Percentiles rank a stretch among this genome's conserved stretches.
phyloP scores from a whole-genome alignment of 2,113 vertebrate genomes.

The Oenanthe oenanthe region DNA sequence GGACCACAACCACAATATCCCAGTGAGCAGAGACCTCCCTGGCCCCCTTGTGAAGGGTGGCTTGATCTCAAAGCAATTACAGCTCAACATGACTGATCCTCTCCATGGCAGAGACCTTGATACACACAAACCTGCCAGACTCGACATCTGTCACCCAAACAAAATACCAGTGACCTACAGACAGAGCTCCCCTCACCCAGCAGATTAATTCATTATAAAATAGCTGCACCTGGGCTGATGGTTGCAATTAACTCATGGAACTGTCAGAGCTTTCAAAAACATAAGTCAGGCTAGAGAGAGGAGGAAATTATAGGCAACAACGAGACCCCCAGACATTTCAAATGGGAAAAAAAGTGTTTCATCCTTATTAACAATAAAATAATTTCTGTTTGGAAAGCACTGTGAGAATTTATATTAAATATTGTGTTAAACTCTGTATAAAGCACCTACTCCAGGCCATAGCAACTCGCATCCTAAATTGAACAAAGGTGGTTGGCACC shows the following conservation, averaged over 20 bases:
- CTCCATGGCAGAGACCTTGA: not conserved
- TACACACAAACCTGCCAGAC: not conserved
- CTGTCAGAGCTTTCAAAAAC: not conserved
- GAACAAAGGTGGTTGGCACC: not conserved
- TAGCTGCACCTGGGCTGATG: not conserved
- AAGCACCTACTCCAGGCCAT: not conserved
- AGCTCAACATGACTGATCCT: not conserved
- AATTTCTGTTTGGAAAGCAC: not conserved
- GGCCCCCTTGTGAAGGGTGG: not conserved
- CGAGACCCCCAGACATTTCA: not conserved
- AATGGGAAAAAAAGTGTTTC: not conserved
- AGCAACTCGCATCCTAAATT: not conserved
- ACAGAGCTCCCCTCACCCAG: not conserved
- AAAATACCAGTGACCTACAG: not conserved
- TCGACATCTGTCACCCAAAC: not conserved
- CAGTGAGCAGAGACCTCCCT: not conserved
- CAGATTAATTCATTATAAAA: not conserved
- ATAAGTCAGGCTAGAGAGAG: not conserved
- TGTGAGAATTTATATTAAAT: not conserved
- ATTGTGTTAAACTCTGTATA: not conserved
- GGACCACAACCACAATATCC: accelerated
- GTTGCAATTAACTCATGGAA: not conserved
- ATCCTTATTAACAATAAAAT: not conserved
- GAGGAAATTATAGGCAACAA: not conserved
- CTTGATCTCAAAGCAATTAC: not conserved